These are phyloP conservation scores for Meiosimyza platycephala DNA, from an alignment of 2,888 invertebrate species.

Conservation along the genomic window DNA sequence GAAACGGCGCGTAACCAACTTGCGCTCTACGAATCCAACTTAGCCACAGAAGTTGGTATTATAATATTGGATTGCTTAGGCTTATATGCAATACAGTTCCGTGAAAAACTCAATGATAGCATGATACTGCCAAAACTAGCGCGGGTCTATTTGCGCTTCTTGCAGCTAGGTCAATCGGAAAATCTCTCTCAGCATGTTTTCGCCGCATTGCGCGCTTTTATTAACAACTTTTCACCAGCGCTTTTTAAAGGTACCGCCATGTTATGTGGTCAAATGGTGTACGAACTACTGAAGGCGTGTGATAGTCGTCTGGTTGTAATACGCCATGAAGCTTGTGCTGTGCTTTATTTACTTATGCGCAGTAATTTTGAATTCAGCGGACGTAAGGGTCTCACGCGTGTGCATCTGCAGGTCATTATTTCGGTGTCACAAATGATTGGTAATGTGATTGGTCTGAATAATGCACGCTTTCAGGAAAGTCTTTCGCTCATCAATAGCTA, in stretches of 20 bases:
- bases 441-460: slow-evolving; percentile 89
- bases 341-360: slow-evolving; percentile 91
- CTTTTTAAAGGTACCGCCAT: slow-evolving; percentile 87
- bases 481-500: slow-evolving; percentile 92
- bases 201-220: slow-evolving; percentile 89
- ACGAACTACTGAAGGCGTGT: slow-evolving; percentile 84
- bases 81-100: slow-evolving; percentile 83
- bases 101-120: slow-evolving; percentile 74
- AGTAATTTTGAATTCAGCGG: slow-evolving; percentile 92
- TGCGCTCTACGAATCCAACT: slow-evolving; percentile 80
- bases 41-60: slow-evolving; percentile 91
- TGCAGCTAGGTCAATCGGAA: slow-evolving; percentile 92
- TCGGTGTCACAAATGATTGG: slow-evolving; percentile 95
- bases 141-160: slow-evolving; percentile 85
- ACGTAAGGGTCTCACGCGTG: slow-evolving; percentile 85
- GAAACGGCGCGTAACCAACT: slow-evolving; percentile 72
- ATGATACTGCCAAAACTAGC: slow-evolving; percentile 83
- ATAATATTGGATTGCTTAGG: slow-evolving; percentile 88
- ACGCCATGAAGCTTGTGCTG: slow-evolving; percentile 90
- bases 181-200: slow-evolving; percentile 90
- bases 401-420: slow-evolving; percentile 94
- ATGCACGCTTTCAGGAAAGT: slow-evolving; percentile 94
- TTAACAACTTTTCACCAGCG: slow-evolving; percentile 87
- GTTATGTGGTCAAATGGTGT: slow-evolving; percentile 84
- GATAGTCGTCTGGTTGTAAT: slow-evolving; percentile 86